These are phyloP conservation scores for Heliocidaris erythrogramma DNA, from an alignment of 35 echinoderm and acorn worm genomes.

Conservation along the genomic window DNA sequence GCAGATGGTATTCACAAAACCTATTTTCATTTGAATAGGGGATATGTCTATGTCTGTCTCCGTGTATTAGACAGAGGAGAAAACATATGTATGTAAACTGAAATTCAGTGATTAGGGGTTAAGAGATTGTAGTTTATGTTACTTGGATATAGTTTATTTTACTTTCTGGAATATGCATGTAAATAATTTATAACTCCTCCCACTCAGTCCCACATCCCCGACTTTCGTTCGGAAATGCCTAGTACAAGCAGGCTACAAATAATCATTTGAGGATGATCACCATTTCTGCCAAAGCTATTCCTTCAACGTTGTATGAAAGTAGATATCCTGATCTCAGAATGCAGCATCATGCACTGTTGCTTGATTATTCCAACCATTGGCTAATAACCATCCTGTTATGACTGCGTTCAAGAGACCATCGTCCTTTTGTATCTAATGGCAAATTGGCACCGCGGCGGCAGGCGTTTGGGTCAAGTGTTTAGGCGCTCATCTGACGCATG, in stretches of 20 bases:
- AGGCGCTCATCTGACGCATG: slow-evolving; percentile 6
- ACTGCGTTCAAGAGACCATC: neutral
- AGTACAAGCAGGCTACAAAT: neutral
- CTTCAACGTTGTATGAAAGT: neutral
- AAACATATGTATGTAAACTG: neutral
- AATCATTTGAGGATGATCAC: neutral
- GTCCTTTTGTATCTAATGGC: neutral
- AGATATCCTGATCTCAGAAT: neutral
- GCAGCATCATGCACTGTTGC: neutral
- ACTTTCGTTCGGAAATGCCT: neutral
- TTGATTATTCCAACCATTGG: neutral
- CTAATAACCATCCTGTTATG: neutral
- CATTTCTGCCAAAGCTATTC: neutral
- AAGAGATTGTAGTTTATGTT: neutral
- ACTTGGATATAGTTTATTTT: neutral
- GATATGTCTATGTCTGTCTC: too few relatives aligned
- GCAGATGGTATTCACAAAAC: too few relatives aligned
- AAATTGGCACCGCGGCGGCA: neutral
- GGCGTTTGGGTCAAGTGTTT: slow-evolving; percentile 9
- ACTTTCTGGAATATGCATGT: neutral
- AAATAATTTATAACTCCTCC: neutral
- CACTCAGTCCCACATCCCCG: neutral
- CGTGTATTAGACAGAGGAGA: too few relatives aligned
- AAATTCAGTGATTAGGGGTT: neutral
- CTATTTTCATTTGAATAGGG: too few relatives aligned